A percentile compares a stretch with the other conserved stretches of the same genome.
These are phyloP conservation scores for Diabrotica balteata DNA, from an alignment of 2,888 invertebrate genomes.

Conservation along the genomic window DNA sequence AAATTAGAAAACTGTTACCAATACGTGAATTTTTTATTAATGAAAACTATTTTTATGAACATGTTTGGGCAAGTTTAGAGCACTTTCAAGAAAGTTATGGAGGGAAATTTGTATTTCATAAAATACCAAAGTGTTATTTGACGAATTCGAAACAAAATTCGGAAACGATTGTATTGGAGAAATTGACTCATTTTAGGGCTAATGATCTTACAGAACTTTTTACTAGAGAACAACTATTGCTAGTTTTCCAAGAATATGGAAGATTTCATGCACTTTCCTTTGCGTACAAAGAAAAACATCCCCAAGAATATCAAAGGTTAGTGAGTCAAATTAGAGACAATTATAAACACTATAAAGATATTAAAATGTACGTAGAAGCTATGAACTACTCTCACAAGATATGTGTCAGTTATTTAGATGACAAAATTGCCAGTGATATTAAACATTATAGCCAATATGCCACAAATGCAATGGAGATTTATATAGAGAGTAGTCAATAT, in stretches of 20 bases:
- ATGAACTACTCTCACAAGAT: slow-evolving; percentile 3
- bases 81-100: slow-evolving; percentile 13
- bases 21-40: slow-evolving; percentile 12
- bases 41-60: slow-evolving; percentile 23
- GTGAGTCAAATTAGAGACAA: not conserved
- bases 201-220: slow-evolving; percentile 10
- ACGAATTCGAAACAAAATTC: not conserved
- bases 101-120: not conserved
- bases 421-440: not conserved
- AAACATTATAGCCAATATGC: slow-evolving; percentile 2
- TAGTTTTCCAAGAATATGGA: slow-evolving; percentile 23
- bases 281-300: slow-evolving; percentile 14
- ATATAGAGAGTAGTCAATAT: not conserved
- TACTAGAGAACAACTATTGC: slow-evolving; percentile 8
- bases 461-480: slow-evolving; percentile 9
- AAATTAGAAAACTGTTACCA: slow-evolving; percentile 19
- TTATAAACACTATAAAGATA: not conserved
- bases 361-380: slow-evolving; percentile 4
- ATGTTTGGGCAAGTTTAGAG: slow-evolving; percentile 11
- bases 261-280: slow-evolving; percentile 25
- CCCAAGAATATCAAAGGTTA: slow-evolving; percentile 9
- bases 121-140: slow-evolving; percentile 14
- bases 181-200: slow-evolving; percentile 19
- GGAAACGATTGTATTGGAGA: slow-evolving; percentile 21
- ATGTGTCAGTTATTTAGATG: not conserved